Base-by-base conservation (phyloP, 2,797 vertebrate genomes). In the Hippoglossus hippoglossus region DNA sequence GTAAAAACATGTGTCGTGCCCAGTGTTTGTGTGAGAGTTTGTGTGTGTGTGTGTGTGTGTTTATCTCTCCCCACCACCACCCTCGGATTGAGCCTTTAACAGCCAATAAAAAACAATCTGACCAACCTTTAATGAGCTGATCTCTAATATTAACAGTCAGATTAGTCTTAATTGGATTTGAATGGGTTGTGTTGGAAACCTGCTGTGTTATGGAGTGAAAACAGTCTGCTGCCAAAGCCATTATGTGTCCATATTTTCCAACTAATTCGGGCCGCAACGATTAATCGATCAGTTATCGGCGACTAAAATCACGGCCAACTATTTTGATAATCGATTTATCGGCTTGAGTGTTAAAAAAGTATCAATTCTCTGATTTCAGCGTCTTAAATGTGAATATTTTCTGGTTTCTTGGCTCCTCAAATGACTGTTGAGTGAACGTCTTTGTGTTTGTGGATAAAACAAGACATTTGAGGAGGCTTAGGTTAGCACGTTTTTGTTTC, bases 1-100 rank as follows among this genome's bases (percentile, higher is more conserved):
- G 88, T 89, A 90, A 66, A 68, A 67, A 81, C 89, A 87, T 73
- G 73, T 79, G 76, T 86, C 84, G 84, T 87, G 84, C 68, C 78
- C 16, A 73, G 51, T 75, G 77, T 70, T 34, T 68, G 36, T 77
- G 19, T 57, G 28, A 36, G 6, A 50, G 59, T 47, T 6, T 73
- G 77, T 69, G 39, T 66, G 31, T 77, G 19, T 57, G 28, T 56
- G 15, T 55, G 11, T 53, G 59, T 47, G 18, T 28, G 15, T 25
- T 19, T 19, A 16, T 49, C 7, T 3, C 13, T 5, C 15, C 7
- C 4, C 15, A 25, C 19, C 26, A 9, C 28, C 22, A 3, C 6
- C 22, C 22, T 67, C 50, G 10, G 34, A 81, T 54, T 73, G 75
- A 80, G 70, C 63, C 67, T 75, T 21, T 9, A 46, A 62, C 56